These are phyloP conservation scores for Malurus leucopterus DNA, from an alignment of 2,797 vertebrate species.

Conservation along the genomic window DNA sequence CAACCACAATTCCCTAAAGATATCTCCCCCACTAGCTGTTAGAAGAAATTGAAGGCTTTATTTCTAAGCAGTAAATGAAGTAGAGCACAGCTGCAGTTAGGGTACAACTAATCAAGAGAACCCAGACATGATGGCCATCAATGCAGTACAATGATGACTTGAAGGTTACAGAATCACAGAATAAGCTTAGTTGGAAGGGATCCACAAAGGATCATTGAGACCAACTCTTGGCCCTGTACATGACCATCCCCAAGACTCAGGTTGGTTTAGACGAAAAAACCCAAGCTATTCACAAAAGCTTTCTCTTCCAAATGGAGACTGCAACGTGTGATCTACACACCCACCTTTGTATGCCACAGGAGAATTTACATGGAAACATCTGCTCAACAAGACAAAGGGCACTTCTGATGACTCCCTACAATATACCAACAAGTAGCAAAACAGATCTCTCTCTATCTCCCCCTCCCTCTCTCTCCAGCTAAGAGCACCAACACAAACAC, in stretches of 20 bases:
- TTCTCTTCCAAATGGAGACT: not conserved
- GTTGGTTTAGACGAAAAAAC: not conserved
- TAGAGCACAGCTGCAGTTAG: not conserved
- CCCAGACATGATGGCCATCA: not conserved
- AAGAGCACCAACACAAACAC: not conserved
- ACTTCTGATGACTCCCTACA: not conserved
- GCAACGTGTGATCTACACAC: accelerated
- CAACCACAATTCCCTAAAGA: not conserved
- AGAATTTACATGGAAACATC: not conserved
- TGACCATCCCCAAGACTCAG: not conserved
- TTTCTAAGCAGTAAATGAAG: not conserved
- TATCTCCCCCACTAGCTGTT: not conserved
- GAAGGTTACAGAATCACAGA: not conserved
- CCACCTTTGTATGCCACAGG: accelerated
- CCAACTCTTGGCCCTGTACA: not conserved
- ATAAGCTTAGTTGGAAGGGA: not conserved
- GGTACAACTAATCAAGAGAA: not conserved
- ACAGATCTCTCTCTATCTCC: too few species aligned
- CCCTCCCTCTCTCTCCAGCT: accelerated
- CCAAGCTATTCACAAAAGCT: not conserved
- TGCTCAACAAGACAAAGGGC: not conserved
- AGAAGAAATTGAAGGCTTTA: not conserved
- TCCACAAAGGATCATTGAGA: not conserved
- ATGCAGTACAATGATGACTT: accelerated
- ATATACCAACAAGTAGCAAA: not conserved